A percentile compares a stretch with the other conserved stretches of the same genome.
phyloP scores from a whole-genome alignment of 1,140 invertebrate species.

The Aphaenogaster rudis region DNA sequence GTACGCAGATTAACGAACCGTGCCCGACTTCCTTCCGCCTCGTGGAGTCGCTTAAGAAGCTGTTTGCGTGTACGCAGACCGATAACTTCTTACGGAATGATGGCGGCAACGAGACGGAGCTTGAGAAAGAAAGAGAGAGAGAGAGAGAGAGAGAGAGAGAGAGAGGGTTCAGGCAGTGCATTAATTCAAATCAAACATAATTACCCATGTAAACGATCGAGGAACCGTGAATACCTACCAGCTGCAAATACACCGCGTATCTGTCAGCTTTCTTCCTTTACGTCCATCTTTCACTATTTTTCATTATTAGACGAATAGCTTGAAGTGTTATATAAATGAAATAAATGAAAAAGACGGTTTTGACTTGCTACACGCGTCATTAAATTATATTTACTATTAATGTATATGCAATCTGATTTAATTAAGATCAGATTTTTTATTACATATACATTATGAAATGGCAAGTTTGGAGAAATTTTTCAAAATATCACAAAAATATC shows the following conservation, averaged over 20 bases:
- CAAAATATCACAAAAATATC: not conserved
- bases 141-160: not conserved
- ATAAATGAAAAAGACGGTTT: not conserved
- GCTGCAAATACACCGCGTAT: conserved; percentile 52
- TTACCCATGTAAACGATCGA: conserved; percentile 69
- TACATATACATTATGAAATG: not conserved
- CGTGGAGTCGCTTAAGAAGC: conserved; percentile 68
- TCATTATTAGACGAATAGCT: not conserved
- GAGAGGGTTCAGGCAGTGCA: conserved; percentile 18
- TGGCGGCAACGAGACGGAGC: not conserved
- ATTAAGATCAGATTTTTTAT: not conserved
- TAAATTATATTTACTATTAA: conserved; percentile 19
- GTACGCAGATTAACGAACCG: conserved; percentile 74
- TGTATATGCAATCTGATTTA: not conserved
- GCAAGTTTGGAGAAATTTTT: not conserved
- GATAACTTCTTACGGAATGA: conserved; percentile 65
- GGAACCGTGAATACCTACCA: conserved; percentile 65
- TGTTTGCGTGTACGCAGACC: conserved; percentile 68
- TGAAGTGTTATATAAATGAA: not conserved
- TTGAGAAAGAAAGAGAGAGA: not conserved
- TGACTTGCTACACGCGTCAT: not conserved
- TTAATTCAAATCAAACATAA: conserved; percentile 74
- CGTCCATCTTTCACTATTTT: conserved; percentile 31
- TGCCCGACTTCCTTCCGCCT: conserved; percentile 67
- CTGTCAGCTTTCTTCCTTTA: conserved; percentile 1